Evolutionary conservation across 2,888 invertebrate genomes (phyloP).

Genomic region (Drosophila paracracens): DNA sequence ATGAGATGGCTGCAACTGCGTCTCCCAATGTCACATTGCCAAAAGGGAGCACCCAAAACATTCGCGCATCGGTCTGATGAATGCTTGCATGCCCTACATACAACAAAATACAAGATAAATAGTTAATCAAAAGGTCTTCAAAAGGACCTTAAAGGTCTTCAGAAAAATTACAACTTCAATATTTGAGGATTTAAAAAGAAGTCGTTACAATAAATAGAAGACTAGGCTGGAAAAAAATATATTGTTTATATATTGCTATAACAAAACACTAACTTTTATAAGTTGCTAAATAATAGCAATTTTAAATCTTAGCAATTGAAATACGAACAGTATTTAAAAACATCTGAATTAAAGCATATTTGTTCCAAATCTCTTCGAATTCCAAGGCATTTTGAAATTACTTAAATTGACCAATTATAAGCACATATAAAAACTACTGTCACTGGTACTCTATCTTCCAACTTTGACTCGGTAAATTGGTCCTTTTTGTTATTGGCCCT

Average conservation of each 20-base stretch:
- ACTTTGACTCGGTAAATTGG: background rate
- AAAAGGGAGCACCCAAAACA: conserved; percentile 3
- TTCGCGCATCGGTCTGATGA: conserved; percentile 13
- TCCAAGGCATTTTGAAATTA: background rate
- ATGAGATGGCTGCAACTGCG: conserved; percentile 25
- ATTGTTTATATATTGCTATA: background rate
- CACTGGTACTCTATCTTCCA: background rate
- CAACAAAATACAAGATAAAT: background rate
- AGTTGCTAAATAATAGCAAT: background rate
- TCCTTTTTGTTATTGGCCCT: background rate
- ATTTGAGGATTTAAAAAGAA: background rate
- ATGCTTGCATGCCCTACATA: conserved; percentile 31
- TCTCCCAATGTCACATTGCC: conserved; percentile 35
- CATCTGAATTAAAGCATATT: background rate
- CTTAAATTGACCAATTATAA: background rate
- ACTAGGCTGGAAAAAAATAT: background rate
- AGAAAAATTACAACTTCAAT: background rate
- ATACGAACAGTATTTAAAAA: background rate
- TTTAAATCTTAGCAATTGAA: background rate
- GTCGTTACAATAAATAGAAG: background rate
- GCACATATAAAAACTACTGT: background rate
- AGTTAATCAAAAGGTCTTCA: background rate
- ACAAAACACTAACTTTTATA: background rate
- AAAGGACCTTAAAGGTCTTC: background rate
- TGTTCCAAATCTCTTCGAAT: background rate